Conservation (phyloP, 1,140 invertebrate genomes). For the Diploscapter pachys region DNA sequence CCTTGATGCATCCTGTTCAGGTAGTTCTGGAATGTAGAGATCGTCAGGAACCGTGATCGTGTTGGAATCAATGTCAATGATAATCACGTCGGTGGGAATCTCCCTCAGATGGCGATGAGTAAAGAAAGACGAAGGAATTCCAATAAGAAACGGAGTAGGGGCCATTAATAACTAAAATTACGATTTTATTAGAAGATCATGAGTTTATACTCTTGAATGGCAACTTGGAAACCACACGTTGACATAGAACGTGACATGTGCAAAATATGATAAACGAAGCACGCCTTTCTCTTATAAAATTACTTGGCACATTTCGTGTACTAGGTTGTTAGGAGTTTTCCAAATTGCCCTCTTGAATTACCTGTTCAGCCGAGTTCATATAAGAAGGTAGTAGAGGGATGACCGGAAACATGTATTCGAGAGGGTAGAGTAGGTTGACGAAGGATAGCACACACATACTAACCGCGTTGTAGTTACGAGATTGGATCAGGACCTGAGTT, state of each 20-base stretch:
- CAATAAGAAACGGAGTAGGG: conserved; percentile 97
- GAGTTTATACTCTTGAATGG: no score
- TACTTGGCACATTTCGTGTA: no score
- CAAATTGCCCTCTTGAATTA: conserved; percentile 48
- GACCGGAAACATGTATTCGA: conserved; percentile 99
- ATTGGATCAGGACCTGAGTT: conserved; percentile 82
- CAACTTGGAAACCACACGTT: no score
- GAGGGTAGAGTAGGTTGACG: conserved; percentile 94
- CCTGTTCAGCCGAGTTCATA: conserved; percentile 95
- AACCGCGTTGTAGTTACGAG: conserved; percentile 94
- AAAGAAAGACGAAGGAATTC: conserved; percentile 91
- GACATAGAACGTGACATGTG: no score
- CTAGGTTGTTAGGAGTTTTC: no score
- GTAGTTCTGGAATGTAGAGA: conserved; percentile 50
- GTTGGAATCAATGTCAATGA: conserved; percentile 94
- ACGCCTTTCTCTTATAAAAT: no score
- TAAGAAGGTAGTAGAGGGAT: conserved; percentile 95
- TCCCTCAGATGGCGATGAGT: conserved; percentile 63
- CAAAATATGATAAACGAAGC: no score
- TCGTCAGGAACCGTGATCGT: conserved; percentile 65
- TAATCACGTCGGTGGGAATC: conserved; percentile 94
- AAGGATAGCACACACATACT: conserved; percentile 99
- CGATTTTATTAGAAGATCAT: no score
- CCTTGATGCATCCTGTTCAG: conserved; percentile 47
- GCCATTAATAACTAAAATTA: conserved; percentile 75